Base-by-base conservation (phyloP, 2,113 vertebrate genomes). In the Chloropsis hardwickii region DNA sequence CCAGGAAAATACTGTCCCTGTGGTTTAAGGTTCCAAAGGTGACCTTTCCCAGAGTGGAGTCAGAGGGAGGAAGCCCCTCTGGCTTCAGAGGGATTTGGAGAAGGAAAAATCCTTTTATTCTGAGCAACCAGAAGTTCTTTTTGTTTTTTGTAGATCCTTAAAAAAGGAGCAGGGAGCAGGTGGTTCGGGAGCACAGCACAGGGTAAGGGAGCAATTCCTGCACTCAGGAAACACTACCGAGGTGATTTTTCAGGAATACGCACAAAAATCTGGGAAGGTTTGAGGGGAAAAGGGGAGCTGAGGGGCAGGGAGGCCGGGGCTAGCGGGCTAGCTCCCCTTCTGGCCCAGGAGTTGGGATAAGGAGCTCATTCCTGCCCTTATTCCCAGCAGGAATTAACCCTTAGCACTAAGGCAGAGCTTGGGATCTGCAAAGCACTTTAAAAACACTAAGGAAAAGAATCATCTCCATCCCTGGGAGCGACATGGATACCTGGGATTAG, bases 361-460 rank as follows among this genome's bases (percentile, higher is more conserved):
- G 64, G 76, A 73, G 42, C 48, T 53, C 3, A 1, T 37, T 74
- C 78, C 94, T 86, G 79, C 77, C 88, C 67, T 33, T 22, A 25
- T 14, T 70, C 12, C 13, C 4, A 0, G 87, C 39, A 45, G 85
- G 73, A 91, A 31, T 48, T 53, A 39, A 62, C 74, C 88, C 94
- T 85, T 87, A 80, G 94, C 96, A 97, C 94, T 94, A 90, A 88
- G 61, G 91, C 92, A 96, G 95, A 96, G 92, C 86, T 97, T 95
- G 87, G 66, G 60, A 48, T 95, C 90, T 97, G 94, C 92, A 74
- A 90, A 96, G 97, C 97, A 97, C 97, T 97, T 97, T 97, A 97
- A 51, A 74, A 61, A n/a, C n/a, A 1, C 6, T 15, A n/a, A 45
- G 5, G 83, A 76, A 47, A 89, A 72, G 67, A 50, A 86, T 92